These are phyloP conservation scores for Tetramorium parvispinum DNA, from an alignment of 1,140 invertebrate species.

Conservation along the genomic window DNA sequence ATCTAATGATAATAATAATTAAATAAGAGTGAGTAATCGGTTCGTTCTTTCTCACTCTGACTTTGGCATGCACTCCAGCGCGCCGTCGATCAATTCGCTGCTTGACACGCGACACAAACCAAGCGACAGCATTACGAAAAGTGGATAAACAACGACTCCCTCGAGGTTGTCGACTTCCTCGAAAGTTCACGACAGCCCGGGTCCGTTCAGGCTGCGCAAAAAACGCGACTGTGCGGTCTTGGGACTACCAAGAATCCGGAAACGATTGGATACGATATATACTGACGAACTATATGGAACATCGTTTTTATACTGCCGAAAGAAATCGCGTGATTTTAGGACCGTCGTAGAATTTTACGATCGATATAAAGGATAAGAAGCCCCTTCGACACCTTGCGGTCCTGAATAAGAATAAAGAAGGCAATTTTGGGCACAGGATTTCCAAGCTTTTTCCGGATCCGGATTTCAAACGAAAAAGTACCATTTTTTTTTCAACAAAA, in stretches of 20 bases:
- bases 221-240: neutral
- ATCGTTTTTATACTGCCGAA: neutral
- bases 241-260: neutral
- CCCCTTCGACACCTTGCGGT: neutral
- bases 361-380: neutral
- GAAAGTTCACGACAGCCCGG: neutral
- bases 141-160: constrained; percentile 40
- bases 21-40: neutral
- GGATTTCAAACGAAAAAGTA: neutral
- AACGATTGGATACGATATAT: neutral
- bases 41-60: neutral
- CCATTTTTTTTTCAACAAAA: neutral
- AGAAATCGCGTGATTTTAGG: neutral
- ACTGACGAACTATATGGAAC: neutral
- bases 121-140: constrained; percentile 1
- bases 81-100: constrained; percentile 19
- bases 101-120: neutral
- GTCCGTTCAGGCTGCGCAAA: neutral
- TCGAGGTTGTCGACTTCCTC: neutral
- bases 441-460: neutral
- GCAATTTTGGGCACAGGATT: neutral
- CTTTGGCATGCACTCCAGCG: neutral
- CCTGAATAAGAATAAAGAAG: neutral
- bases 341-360: neutral
- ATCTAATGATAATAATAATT: neutral